Conservation (phyloP, 2,113 vertebrate genomes). For the Myrmophylax atrothorax region DNA sequence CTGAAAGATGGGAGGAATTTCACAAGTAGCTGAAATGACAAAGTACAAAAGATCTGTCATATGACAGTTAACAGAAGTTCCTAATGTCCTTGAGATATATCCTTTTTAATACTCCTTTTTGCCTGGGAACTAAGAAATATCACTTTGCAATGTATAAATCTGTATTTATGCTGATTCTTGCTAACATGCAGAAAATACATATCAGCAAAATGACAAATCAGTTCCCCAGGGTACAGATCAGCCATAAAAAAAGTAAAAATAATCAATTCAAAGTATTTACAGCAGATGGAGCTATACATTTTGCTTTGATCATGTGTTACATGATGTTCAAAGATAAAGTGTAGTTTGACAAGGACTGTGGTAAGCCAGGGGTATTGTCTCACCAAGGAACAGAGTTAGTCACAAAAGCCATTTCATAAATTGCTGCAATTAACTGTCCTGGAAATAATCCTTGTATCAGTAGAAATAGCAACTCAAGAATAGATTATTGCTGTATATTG, state of each 20-base stretch:
- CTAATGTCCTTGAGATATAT: not conserved
- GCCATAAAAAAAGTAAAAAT: not conserved
- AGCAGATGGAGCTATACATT: slow-evolving; percentile 71
- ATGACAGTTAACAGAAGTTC: not conserved
- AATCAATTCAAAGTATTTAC: slow-evolving; percentile 46
- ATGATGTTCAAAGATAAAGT: not conserved
- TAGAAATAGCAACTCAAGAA: not conserved
- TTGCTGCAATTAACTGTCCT: not conserved
- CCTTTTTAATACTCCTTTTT: not conserved
- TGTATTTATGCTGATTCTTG: not conserved
- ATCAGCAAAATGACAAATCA: not conserved
- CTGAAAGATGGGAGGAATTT: not conserved
- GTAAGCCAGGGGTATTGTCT: not conserved
- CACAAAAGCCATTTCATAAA: not conserved
- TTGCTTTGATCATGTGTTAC: slow-evolving; percentile 20
- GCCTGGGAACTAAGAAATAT: not conserved
- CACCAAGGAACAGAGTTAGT: not conserved
- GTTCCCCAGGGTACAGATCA: not conserved
- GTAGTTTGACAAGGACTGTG: not conserved
- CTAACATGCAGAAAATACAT: not conserved
- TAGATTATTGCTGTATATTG: not conserved
- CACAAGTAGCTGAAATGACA: not conserved
- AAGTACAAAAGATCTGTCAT: not conserved
- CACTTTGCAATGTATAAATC: not conserved
- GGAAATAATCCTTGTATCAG: not conserved